These are phyloP conservation scores for Drosophila subsilvestris DNA, from an alignment of 2,888 invertebrate genomes.

Conservation along the genomic window DNA sequence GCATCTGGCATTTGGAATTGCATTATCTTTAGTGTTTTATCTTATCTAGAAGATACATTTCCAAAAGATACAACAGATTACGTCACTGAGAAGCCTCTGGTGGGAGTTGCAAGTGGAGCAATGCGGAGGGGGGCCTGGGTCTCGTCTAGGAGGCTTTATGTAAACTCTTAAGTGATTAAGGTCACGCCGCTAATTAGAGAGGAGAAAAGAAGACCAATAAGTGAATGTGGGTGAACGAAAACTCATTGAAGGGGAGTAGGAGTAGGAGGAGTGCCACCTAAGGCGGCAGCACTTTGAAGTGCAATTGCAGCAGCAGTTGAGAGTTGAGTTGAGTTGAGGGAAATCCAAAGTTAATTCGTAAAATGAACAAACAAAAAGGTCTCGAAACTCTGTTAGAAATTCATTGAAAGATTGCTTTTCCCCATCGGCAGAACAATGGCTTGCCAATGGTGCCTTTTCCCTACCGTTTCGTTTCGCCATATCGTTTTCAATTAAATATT, in stretches of 20 bases:
- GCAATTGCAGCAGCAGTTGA: conserved; percentile 1
- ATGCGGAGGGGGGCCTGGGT: neutral
- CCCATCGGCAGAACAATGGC: neutral
- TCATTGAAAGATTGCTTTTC: neutral
- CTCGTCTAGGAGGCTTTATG: conserved; percentile 44
- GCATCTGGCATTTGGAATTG: conserved; percentile 54
- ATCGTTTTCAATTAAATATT: conserved; percentile 64
- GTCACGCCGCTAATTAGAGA: conserved; percentile 65
- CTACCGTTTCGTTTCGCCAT: neutral
- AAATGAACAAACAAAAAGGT: conserved; percentile 5
- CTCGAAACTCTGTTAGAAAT: conserved; percentile 10
- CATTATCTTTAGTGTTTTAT: conserved; percentile 33
- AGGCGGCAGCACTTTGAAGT: conserved; percentile 54
- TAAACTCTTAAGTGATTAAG: conserved; percentile 77
- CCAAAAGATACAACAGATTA: conserved; percentile 44
- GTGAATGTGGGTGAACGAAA: conserved; percentile 58
- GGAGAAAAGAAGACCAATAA: conserved; percentile 58
- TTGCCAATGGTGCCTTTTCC: neutral
- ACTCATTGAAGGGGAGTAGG: neutral
- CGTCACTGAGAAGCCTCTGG: conserved; percentile 50
- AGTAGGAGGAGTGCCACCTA: conserved; percentile 15
- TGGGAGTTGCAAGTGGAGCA: conserved; percentile 35
- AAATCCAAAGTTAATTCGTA: conserved; percentile 20
- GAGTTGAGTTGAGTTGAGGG: neutral
- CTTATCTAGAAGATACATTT: conserved; percentile 45